Percentiles rank a stretch among this genome's conserved stretches.
Evolutionary conservation across 2,113 vertebrate species (phyloP).

Genomic region (Chelonoidis abingdonii): DNA sequence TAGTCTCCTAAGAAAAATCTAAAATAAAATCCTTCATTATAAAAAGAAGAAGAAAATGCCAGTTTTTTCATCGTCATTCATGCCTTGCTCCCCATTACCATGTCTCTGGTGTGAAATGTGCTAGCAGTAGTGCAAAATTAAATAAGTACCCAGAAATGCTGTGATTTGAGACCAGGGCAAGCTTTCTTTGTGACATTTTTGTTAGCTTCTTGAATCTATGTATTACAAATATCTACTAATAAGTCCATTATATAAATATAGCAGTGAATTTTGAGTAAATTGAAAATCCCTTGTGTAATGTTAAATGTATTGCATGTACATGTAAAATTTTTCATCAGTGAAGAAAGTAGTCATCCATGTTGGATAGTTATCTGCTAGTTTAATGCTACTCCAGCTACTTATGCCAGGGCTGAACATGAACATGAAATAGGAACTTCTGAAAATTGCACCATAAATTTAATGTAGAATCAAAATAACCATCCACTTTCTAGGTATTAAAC

Average conservation of each 20-base stretch:
- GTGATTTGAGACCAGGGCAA: too few species aligned
- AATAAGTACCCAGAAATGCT: background rate
- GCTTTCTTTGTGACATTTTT: background rate
- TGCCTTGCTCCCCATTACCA: background rate
- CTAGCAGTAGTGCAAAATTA: background rate
- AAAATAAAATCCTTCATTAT: background rate
- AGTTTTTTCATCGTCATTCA: background rate
- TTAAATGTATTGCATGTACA: background rate
- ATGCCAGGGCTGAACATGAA: background rate
- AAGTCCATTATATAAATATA: background rate
- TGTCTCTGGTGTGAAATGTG: background rate
- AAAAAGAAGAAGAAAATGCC: background rate
- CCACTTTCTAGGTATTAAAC: background rate
- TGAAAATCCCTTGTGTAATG: background rate
- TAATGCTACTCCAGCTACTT: background rate
- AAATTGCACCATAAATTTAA: background rate
- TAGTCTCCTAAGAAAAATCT: background rate
- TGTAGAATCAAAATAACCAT: background rate
- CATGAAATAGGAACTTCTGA: background rate
- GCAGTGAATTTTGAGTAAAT: background rate
- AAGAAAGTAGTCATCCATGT: rapidly evolving
- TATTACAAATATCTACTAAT: background rate
- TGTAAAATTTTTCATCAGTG: background rate
- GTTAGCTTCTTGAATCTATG: background rate
- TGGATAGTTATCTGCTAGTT: background rate